Conservation (phyloP, 2,113 vertebrate genomes). For the Pimephales promelas region DNA sequence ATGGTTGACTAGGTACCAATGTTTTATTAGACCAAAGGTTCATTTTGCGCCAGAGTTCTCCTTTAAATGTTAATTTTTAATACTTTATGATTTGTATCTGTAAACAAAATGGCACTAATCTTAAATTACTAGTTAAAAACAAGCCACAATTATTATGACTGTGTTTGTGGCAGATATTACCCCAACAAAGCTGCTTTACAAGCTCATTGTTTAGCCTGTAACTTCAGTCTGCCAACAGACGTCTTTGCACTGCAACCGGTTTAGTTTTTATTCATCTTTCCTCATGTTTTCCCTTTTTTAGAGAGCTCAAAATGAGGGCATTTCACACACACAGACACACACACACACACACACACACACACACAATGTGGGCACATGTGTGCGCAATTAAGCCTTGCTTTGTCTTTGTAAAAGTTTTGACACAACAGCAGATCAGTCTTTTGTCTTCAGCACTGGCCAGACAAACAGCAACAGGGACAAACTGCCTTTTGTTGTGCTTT, state of each 20-base stretch:
- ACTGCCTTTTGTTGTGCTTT: slow-evolving; percentile 44
- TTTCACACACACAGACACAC: neutral
- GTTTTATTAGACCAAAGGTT: no score
- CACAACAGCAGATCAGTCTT: slow-evolving; percentile 50
- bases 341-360: slow-evolving; percentile 5
- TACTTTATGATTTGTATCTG: neutral
- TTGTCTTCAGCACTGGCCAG: slow-evolving; percentile 38
- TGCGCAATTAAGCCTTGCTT: slow-evolving; percentile 50
- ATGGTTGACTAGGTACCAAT: no score
- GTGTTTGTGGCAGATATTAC: slow-evolving; percentile 41
- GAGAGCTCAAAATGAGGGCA: slow-evolving; percentile 4
- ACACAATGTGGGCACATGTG: slow-evolving; percentile 48
- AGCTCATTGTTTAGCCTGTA: slow-evolving; percentile 38
- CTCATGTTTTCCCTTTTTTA: slow-evolving; percentile 17
- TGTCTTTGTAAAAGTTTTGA: slow-evolving; percentile 50
- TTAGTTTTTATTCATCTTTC: slow-evolving; percentile 43
- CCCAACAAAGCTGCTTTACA: slow-evolving; percentile 47
- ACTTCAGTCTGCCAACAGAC: slow-evolving; percentile 42
- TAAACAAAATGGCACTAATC: neutral
- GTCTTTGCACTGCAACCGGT: slow-evolving; percentile 50
- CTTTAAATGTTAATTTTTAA: neutral
- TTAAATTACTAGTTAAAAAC: slow-evolving; percentile 30
- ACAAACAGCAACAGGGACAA: slow-evolving; percentile 29
- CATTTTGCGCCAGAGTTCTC: no score
- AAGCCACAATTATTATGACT: slow-evolving; percentile 2